phyloP scores from a whole-genome alignment of 2,888 invertebrate species.

The Horisme vitalbata region DNA sequence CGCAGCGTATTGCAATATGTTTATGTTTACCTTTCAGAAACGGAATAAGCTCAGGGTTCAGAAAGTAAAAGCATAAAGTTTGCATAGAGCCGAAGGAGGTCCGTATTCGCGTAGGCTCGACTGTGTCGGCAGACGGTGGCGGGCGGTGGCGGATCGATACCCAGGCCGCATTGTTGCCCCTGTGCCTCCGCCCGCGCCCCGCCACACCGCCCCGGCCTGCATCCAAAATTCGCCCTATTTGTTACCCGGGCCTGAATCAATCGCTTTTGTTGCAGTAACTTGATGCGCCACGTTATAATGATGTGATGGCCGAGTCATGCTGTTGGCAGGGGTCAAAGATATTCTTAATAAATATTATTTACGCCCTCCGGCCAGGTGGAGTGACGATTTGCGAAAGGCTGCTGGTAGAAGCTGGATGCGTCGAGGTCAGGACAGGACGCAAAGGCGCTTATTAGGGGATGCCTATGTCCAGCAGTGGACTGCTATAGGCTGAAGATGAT shows the following conservation, averaged over 20 bases:
- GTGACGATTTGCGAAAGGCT: no score
- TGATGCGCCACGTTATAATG: conserved; percentile 57
- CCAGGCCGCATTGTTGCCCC: conserved; percentile 79
- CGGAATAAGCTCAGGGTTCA: conserved; percentile 43
- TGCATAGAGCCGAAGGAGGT: conserved; percentile 61
- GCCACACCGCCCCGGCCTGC: conserved; percentile 56
- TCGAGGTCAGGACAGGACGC: no score
- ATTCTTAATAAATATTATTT: no score
- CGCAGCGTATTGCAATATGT: no score
- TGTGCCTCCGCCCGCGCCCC: conserved; percentile 46
- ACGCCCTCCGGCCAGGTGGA: no score
- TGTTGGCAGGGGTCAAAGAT: conserved; percentile 21
- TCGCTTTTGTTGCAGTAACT: conserved; percentile 76
- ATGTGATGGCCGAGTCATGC: conserved; percentile 15
- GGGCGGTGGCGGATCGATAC: conserved; percentile 73
- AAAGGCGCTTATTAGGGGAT: no score
- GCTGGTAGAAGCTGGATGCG: no score
- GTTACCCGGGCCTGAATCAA: conserved; percentile 75
- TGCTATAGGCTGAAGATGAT: no score
- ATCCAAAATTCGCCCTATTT: conserved; percentile 78
- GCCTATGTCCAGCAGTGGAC: no score
- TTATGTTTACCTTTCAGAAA: conserved; percentile 13
- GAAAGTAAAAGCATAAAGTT: conserved; percentile 77
- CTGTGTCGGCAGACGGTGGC: conserved; percentile 61
- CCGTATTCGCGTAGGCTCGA: conserved; percentile 57